Evolutionary conservation across 1,140 invertebrate genomes (phyloP).

Genomic region (Pachypsylla venusta): DNA sequence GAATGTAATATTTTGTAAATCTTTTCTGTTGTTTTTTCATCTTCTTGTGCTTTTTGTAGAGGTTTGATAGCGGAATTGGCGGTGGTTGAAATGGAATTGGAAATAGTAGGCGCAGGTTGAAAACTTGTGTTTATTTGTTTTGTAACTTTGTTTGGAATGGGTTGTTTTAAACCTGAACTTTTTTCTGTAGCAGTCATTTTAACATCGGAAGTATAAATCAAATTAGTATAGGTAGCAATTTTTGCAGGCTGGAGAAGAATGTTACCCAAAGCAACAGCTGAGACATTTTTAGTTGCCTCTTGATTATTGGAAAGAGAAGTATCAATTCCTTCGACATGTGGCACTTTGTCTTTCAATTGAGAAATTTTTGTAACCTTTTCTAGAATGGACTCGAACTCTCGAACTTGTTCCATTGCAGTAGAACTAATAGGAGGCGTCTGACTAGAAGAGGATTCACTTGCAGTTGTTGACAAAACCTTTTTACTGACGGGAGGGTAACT

Average conservation of each 20-base stretch:
- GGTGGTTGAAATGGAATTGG: slow-evolving; percentile 43
- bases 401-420: slow-evolving; percentile 53
- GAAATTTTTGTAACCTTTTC: slow-evolving; percentile 43
- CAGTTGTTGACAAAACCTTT: not conserved
- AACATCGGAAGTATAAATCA: slow-evolving; percentile 14
- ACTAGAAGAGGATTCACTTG: not conserved
- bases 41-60: slow-evolving; percentile 59
- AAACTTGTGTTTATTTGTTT: not conserved
- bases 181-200: slow-evolving; percentile 23
- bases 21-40: slow-evolving; percentile 62
- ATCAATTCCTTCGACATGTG: slow-evolving; percentile 29
- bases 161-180: slow-evolving; percentile 22
- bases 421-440: slow-evolving; percentile 28
- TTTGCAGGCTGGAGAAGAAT: slow-evolving; percentile 3
- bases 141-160: slow-evolving; percentile 27
- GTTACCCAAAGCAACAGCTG: slow-evolving; percentile 27
- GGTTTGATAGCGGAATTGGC: slow-evolving; percentile 36
- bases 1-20: slow-evolving; percentile 65
- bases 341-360: slow-evolving; percentile 40
- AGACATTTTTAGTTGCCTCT: slow-evolving; percentile 32
- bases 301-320: slow-evolving; percentile 31
- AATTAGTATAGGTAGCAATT: not conserved
- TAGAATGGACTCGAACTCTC: slow-evolving; percentile 66
- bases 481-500: not conserved
- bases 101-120: slow-evolving; percentile 35